Evolutionary conservation across 2,113 vertebrate species (phyloP), one percentile per base, ranked within the genome.

Genomic region (Boleophthalmus pectinirostris): DNA sequence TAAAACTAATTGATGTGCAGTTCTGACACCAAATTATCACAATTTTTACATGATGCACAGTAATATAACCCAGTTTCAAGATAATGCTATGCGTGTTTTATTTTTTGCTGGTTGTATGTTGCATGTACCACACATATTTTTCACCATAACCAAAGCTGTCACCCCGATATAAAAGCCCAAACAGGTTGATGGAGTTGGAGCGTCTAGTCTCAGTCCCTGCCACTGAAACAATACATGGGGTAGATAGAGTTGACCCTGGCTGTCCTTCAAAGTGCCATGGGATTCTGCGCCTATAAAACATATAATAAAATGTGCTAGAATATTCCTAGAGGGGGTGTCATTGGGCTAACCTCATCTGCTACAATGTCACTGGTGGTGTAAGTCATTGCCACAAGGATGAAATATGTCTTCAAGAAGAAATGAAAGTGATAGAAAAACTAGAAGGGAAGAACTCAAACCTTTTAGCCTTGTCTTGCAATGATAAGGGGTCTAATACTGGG

Each of bases 231-330:
- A 20, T 63, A 72, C 78, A 73, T 72, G 54, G 56, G 77, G 60
- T 76, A 70, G 74, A 74, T 76, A 69, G 33, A 33, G 29, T 61
- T 73, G 76, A 84, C 78, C 70, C 76, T 56, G 69, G 56, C 56
- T 77, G 82, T 88, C 75, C 78, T 82, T 86, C 73, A 80, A 69
- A 63, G 12, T 70, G 66, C 68, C 61, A 49, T 76, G 68, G 69
- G 78, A 75, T 73, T 75, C 51, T 79, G 75, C 72, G 47, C 60
- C 68, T 78, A 75, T 68, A 80, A 84, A 85, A 70, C 73, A 73
- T 72, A 45, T 81, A 60, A 76, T 58, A 81, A 81, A 87, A 81
- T 72, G 29, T 69, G 65, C 20, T 13, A n/a, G 58, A 83, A 82
- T 76, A 81, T 79, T 88, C 75, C 78, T 35, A 0, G 45, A 67